Evolutionary conservation across 2,888 invertebrate species (phyloP).

Genomic region (Cerceris ruficornis): DNA sequence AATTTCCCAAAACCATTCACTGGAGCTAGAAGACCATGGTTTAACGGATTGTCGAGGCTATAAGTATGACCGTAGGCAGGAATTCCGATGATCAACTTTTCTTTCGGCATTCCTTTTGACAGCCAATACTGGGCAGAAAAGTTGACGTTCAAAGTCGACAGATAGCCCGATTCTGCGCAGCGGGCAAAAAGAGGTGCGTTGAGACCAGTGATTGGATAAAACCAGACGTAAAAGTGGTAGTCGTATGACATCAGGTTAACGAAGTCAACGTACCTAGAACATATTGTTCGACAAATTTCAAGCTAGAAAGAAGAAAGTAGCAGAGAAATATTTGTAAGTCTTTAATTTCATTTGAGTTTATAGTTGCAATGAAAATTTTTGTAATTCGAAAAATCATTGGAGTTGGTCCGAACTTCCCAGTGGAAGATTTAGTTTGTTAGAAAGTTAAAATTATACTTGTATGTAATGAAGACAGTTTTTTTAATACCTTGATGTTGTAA

Average conservation of each 20-base stretch:
- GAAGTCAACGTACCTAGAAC: conserved; percentile 88
- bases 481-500: too few species aligned
- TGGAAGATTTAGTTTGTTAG: too few species aligned
- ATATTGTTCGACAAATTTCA: not conserved
- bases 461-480: too few species aligned
- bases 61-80: conserved; percentile 91
- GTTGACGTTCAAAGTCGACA: conserved; percentile 90
- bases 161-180: conserved; percentile 85
- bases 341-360: not conserved
- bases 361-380: not conserved
- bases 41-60: conserved; percentile 86
- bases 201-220: conserved; percentile 91
- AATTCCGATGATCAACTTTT: conserved; percentile 92
- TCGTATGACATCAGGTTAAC: conserved; percentile 97
- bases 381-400: too few species aligned
- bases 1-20: conserved; percentile 87
- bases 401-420: too few species aligned
- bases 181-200: conserved; percentile 91
- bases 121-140: conserved; percentile 91
- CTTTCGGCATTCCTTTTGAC: conserved; percentile 86
- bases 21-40: conserved; percentile 88
- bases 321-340: not conserved
- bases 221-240: conserved; percentile 90
- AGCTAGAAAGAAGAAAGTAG: not conserved
- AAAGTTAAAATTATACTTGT: too few species aligned